Base-by-base conservation (phyloP, 2,797 vertebrate genomes). In the Macrochelys suwanniensis region DNA sequence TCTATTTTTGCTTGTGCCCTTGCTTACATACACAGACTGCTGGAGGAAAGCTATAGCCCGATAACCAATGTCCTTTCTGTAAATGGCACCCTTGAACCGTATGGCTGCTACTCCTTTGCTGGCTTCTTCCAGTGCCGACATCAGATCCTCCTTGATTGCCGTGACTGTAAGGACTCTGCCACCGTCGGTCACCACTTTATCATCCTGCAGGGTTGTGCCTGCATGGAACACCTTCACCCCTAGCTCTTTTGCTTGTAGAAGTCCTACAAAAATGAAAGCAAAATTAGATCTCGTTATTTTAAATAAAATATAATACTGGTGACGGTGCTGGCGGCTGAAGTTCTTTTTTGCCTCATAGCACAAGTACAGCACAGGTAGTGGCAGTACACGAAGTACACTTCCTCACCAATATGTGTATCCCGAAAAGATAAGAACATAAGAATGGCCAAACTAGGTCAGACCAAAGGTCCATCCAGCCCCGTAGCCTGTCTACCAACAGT, bases 171-270 rank as follows among this genome's bases (percentile, higher is more conserved):
- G 96, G 53, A 99, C 99, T 57, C 99, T 98, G 71, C 98, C 98
- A 0, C 99, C 99, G 1, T 95, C 98, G 4, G 98, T 98, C 42
- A 99, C 96, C 90, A 99, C 97, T 83, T 96, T 96, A 23, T 94
- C 97, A 0, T 98, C 98, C 89, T 97, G 98, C 82, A 98, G 96
- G 0, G 96, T 92, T 0, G 99, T 99, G 65, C 98, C 98, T 0
- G 98, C 98, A 1, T 99, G 99, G 97, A 99, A 99, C 57, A 99
- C 98, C 96, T 98, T 98, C 87, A 99, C 95, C 4, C 98, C 99
- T 90, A 94, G 76, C 37, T 98, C 98, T 96, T 98, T 56, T n/a
- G 98, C 97, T 93, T 97, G 98, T 68, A 97, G 95, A 53, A 99
- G 94, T 49, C 98, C 99, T 99, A 82, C 61, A 81, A 50, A 79